Evolutionary conservation across 2,113 vertebrate genomes (phyloP), one percentile per base, ranked within the genome.

Genomic region (Psilopsiagon aurifrons): DNA sequence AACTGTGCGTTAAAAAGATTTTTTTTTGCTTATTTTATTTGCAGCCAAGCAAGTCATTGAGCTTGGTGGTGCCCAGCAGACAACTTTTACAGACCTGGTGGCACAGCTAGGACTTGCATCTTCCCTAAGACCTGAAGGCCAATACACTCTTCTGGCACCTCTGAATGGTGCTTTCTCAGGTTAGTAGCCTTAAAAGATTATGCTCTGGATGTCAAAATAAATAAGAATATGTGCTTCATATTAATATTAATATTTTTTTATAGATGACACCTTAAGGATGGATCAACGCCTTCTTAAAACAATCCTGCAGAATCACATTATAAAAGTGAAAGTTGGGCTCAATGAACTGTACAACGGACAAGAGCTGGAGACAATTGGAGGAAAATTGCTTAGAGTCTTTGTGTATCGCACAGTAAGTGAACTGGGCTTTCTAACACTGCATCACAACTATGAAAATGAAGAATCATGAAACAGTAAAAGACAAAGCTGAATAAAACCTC

Each of bases 41-140:
- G 73, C 92, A 99, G 99, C 99, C 81, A 99, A 99, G 88, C 99
- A 99, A 98, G 99, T 99, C 25, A 97, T 99, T 94, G 99, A 99
- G 78, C 98, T 99, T 87, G 95, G 98, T 24, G 99, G 98, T 68
- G 88, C 85, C 13, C 98, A 99, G 63, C 98, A 99, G 97, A 98
- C 98, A 62, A 99, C 98, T 24, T 99, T 99, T 92, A 98, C 94
- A 4, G 99, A 99, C 68, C 97, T 99, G 81, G 95, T 99, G 88
- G 98, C 98, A 10, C 98, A 99, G 49, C 63, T 99, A 80, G 99
- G 99, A 35, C 91, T 99, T 80, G 93, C 98, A 41, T 97, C 98
- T 12, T 90, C 96, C 77, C 98, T 99, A 96, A 98, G 92, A 70
- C 96, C 98, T 64, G 97, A 98, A 14, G 96, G 96, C 9, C 98